Percentiles rank a stretch among this genome's conserved stretches.
Evolutionary conservation across 1,140 invertebrate genomes (phyloP).

Genomic region (Apolygus lucorum): DNA sequence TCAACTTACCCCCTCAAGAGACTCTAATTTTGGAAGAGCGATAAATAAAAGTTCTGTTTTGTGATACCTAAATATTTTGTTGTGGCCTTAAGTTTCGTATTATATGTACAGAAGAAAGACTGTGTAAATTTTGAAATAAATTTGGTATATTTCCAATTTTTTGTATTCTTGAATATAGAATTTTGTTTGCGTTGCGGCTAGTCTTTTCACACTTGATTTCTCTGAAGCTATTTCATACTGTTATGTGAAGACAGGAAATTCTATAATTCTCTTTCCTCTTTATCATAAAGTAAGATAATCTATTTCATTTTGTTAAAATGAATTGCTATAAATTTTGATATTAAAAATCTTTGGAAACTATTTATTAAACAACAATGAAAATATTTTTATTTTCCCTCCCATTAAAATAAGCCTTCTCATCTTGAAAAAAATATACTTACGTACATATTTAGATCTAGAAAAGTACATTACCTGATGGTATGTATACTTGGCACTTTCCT

Average conservation of each 20-base stretch:
- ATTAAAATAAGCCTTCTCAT: no score
- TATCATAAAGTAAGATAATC: not conserved
- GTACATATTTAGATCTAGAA: no score
- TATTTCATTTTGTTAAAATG: not conserved
- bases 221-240: not conserved
- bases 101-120: not conserved
- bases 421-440: no score
- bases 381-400: no score
- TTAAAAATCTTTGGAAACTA: constrained; percentile 1
- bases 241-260: not conserved
- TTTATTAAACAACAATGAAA: not conserved
- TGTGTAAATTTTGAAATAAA: not conserved
- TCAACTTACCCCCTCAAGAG: constrained; percentile 85
- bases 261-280: not conserved
- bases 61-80: not conserved
- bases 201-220: not conserved
- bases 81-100: not conserved
- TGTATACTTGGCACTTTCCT: no score
- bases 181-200: not conserved
- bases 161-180: not conserved
- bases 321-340: constrained; percentile 2
- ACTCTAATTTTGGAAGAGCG: constrained; percentile 85
- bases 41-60: constrained; percentile 43
- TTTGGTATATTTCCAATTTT: not conserved
- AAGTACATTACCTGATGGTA: no score